Percentiles rank a stretch among this genome's conserved stretches.
Evolutionary conservation across 2,113 vertebrate species (phyloP).

Genomic region (Hyperoodon ampullatus): DNA sequence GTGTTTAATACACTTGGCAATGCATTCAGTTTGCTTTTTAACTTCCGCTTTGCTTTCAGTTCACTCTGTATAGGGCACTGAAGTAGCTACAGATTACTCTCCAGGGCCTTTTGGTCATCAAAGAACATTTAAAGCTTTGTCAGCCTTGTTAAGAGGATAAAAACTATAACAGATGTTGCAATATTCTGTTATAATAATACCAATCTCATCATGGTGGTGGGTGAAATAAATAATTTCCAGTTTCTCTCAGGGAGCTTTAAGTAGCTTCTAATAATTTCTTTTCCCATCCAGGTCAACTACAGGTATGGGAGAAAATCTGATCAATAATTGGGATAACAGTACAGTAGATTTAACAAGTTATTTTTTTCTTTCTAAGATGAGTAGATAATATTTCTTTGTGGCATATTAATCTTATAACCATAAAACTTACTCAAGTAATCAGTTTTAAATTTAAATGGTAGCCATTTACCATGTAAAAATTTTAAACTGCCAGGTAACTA

Average conservation of each 20-base stretch:
- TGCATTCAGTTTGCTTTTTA: background rate
- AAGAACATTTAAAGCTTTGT: background rate
- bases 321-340: background rate
- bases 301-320: background rate
- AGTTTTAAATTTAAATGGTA: slow-evolving; percentile 49
- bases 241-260: background rate
- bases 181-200: background rate
- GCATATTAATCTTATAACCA: slow-evolving; percentile 28
- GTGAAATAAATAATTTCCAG: background rate
- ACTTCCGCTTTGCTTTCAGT: background rate
- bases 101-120: background rate
- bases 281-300: background rate
- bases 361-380: slow-evolving; percentile 8
- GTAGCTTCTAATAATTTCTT: background rate
- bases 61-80: fast-evolving
- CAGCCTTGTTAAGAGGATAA: background rate
- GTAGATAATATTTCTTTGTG: background rate
- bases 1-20: background rate
- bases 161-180: background rate
- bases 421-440: slow-evolving; percentile 41
- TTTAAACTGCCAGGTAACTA: slow-evolving; percentile 51
- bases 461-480: background rate
- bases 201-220: background rate
- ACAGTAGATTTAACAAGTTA: background rate
- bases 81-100: background rate